Percentiles rank a stretch among this genome's conserved stretches.
These are phyloP conservation scores for Ophion costatus DNA, from an alignment of 2,888 invertebrate species.

Conservation along the genomic window DNA sequence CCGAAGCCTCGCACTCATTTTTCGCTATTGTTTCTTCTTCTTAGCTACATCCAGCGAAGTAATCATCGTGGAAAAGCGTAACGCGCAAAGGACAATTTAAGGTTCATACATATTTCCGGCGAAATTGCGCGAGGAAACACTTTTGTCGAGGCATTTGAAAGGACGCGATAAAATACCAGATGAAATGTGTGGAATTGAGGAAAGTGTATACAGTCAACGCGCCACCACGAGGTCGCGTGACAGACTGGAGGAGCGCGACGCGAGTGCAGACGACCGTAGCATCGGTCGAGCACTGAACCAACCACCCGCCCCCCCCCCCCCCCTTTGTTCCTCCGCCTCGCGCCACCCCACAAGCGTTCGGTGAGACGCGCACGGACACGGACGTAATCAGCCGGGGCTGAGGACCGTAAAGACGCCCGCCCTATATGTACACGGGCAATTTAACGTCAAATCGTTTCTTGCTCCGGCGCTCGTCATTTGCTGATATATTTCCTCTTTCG, in stretches of 20 bases:
- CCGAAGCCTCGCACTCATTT: constrained; percentile 34
- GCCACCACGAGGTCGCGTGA: constrained; percentile 74
- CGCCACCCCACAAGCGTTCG: constrained; percentile 14
- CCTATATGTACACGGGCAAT: constrained; percentile 33
- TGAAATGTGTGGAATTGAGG: background rate
- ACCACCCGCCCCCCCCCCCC: constrained; percentile 6
- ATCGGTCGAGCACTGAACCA: constrained; percentile 62
- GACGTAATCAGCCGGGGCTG: constrained; percentile 60
- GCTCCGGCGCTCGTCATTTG: background rate
- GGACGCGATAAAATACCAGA: background rate
- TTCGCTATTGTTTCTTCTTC: constrained; percentile 26
- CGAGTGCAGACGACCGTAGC: constrained; percentile 64
- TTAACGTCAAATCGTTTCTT: constrained; percentile 16
- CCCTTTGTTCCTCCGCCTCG: background rate
- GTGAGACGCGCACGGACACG: constrained; percentile 54
- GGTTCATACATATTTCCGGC: background rate
- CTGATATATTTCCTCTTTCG: background rate
- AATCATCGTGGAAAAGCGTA: background rate
- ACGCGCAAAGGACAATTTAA: background rate
- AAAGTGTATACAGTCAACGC: constrained; percentile 62
- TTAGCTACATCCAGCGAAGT: background rate
- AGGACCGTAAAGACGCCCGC: constrained; percentile 51
- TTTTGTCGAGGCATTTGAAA: background rate
- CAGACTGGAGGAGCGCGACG: constrained; percentile 69
- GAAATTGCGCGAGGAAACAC: background rate